phyloP scores from a whole-genome alignment of 2,113 vertebrate genomes.

The Catagonus wagneri region DNA sequence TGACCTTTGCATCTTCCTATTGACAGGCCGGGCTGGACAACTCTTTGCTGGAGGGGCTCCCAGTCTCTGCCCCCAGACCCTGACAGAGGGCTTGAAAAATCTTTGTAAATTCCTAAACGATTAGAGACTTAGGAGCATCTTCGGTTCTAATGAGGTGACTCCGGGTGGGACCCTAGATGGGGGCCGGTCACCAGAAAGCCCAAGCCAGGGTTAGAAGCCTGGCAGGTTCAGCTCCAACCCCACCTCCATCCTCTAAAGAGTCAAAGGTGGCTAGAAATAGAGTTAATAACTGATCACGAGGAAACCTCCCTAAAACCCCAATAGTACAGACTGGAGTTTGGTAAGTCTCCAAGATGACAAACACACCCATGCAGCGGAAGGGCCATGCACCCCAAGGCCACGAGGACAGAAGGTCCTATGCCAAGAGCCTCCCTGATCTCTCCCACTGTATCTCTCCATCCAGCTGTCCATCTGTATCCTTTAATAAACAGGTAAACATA shows the following conservation, averaged over 20 bases:
- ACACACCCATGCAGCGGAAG: background rate
- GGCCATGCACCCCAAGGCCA: background rate
- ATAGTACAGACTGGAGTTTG: background rate
- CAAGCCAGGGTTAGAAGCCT: background rate
- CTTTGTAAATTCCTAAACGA: background rate
- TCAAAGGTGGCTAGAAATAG: background rate
- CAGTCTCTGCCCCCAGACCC: too few species aligned
- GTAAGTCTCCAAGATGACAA: background rate
- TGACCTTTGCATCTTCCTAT: background rate
- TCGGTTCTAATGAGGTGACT: background rate
- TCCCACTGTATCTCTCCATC: background rate
- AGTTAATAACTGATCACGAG: rapidly evolving
- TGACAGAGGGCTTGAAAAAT: background rate
- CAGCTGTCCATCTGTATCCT: background rate
- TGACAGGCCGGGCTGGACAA: background rate
- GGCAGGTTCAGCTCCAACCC: background rate
- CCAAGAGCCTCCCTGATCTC: background rate
- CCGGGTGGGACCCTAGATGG: background rate
- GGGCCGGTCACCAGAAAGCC: background rate
- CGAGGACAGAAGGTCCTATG: background rate
- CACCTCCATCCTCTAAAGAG: background rate
- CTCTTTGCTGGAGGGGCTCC: rapidly evolving
- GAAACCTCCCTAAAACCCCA: background rate
- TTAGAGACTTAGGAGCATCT: background rate
- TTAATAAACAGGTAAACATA: background rate